Percentiles rank a stretch among this genome's conserved stretches.
phyloP scores from a whole-genome alignment of 2,113 vertebrate species.

The Lamprotornis superbus region DNA sequence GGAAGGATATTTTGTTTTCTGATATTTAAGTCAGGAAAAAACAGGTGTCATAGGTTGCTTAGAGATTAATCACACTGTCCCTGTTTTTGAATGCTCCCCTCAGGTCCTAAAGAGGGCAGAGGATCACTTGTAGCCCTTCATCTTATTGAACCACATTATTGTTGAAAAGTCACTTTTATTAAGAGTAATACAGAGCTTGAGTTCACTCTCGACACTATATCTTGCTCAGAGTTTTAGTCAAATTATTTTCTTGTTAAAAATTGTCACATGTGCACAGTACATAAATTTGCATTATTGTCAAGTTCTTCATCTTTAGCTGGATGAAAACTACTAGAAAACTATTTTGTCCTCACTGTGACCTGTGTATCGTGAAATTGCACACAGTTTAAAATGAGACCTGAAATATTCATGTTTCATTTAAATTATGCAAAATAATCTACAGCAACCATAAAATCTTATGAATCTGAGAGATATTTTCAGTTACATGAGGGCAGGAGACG shows the following conservation, averaged over 20 bases:
- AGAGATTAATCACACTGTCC: background rate
- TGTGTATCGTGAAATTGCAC: background rate
- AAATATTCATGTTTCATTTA: slow-evolving; percentile 24
- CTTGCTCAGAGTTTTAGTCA: background rate
- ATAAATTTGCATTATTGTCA: background rate
- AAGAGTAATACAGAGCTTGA: background rate
- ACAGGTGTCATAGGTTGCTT: background rate
- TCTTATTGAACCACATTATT: background rate
- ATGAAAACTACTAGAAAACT: background rate
- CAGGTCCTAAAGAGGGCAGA: background rate
- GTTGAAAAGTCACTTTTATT: background rate
- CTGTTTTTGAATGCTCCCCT: background rate
- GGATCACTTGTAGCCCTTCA: background rate
- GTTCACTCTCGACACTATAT: background rate
- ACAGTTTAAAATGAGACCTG: background rate
- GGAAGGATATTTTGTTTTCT: background rate
- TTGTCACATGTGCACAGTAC: background rate
- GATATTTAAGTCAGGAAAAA: background rate
- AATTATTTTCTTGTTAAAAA: background rate
- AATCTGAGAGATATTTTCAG: slow-evolving; percentile 10
- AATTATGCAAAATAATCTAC: slow-evolving; percentile 39
- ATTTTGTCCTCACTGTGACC: background rate
- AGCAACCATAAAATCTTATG: background rate
- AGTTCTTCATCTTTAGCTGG: background rate
- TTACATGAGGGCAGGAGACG: background rate